Conservation (phyloP, 2,113 vertebrate genomes). For the Nymphicus hollandicus region DNA sequence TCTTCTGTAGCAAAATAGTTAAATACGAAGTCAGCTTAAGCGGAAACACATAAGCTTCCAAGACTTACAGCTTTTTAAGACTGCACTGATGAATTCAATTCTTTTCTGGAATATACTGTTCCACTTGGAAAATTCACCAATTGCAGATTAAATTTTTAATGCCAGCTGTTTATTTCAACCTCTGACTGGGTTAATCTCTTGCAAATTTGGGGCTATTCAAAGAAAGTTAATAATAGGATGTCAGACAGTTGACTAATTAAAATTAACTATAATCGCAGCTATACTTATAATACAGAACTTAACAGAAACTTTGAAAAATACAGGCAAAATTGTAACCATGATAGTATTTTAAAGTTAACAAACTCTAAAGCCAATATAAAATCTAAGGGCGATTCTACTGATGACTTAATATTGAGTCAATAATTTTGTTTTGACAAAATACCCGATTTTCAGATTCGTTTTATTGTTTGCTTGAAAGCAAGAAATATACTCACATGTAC, state of each 20-base stretch:
- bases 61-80: slow-evolving; percentile 1
- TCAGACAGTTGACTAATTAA: slow-evolving; percentile 56
- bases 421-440: not conserved
- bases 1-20: not conserved
- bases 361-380: not conserved
- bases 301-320: slow-evolving; percentile 16
- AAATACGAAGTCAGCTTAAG: not conserved
- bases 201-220: slow-evolving; percentile 60
- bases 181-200: slow-evolving; percentile 70
- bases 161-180: slow-evolving; percentile 64
- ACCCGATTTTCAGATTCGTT: not conserved
- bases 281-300: slow-evolving; percentile 10
- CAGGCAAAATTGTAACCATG: not conserved
- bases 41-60: not conserved
- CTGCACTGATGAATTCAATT: not conserved
- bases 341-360: not conserved
- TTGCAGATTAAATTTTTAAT: slow-evolving; percentile 59
- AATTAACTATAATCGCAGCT: slow-evolving; percentile 54
- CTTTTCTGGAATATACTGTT: slow-evolving; percentile 44
- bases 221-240: slow-evolving; percentile 68
- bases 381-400: accelerated
- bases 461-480: not conserved
- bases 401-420: not conserved
- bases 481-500: not conserved
- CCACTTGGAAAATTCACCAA: slow-evolving; percentile 37